phyloP scores from a whole-genome alignment of 2,888 invertebrate genomes.

The Lasius platythorax region DNA sequence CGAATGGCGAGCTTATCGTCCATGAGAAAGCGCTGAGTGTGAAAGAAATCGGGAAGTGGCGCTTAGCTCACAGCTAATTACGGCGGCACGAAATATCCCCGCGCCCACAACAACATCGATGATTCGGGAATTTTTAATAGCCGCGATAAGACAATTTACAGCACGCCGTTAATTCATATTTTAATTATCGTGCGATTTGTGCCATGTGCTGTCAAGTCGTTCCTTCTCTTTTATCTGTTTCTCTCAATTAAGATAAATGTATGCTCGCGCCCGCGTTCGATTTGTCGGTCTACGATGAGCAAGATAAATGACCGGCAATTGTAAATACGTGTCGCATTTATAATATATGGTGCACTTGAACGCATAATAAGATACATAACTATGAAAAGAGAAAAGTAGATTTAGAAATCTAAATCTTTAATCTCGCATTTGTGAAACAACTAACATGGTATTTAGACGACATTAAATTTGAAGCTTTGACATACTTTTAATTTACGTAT shows the following conservation, averaged over 20 bases:
- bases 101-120: conserved; percentile 30
- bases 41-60: conserved; percentile 59
- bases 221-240: conserved; percentile 14
- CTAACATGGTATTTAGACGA: neutral
- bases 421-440: neutral
- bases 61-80: conserved; percentile 52
- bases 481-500: neutral
- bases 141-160: conserved; percentile 56
- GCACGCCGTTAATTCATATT: conserved; percentile 58
- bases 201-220: neutral
- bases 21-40: conserved; percentile 57
- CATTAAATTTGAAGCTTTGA: neutral
- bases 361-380: neutral
- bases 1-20: conserved; percentile 53
- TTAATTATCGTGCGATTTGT: conserved; percentile 44
- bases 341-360: neutral
- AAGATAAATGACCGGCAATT: conserved; percentile 15
- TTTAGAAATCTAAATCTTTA: neutral
- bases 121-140: conserved; percentile 25
- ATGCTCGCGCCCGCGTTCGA: neutral
- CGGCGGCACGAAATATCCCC: conserved; percentile 23
- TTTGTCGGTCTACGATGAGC: neutral
- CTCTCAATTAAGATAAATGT: conserved; percentile 24
- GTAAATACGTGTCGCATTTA: conserved; percentile 20
- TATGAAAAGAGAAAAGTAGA: neutral